A percentile compares a stretch with the other conserved stretches of the same genome.
phyloP scores from a whole-genome alignment of 2,113 vertebrate genomes.

The Paedocypris sp. region DNA sequence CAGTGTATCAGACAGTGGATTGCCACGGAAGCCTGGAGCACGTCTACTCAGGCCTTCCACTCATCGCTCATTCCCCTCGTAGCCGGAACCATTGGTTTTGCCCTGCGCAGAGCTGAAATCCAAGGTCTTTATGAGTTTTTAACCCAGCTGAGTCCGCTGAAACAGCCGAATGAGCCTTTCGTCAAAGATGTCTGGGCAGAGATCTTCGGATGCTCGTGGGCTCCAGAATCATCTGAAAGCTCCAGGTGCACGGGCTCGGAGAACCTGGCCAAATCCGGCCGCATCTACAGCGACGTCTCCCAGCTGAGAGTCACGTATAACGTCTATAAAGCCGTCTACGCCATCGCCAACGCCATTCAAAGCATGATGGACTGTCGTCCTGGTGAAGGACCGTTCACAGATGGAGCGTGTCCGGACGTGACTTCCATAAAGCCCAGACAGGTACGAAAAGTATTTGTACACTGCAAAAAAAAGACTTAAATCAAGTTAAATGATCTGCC shows the following conservation, averaged over 20 bases:
- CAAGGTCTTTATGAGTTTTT: slow-evolving; percentile 41
- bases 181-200: slow-evolving; percentile 46
- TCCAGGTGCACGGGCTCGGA: slow-evolving; percentile 41
- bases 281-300: slow-evolving; percentile 41
- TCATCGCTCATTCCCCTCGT: slow-evolving; percentile 29
- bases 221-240: not conserved
- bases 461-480: no score
- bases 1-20: slow-evolving; percentile 52
- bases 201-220: slow-evolving; percentile 47
- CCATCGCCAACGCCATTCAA: slow-evolving; percentile 47
- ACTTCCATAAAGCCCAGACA: slow-evolving; percentile 34
- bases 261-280: slow-evolving; percentile 31
- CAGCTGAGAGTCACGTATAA: slow-evolving; percentile 45
- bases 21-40: slow-evolving; percentile 47
- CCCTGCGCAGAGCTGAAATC: slow-evolving; percentile 40
- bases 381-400: slow-evolving; percentile 28
- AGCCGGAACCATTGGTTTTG: slow-evolving; percentile 49
- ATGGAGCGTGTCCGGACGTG: slow-evolving; percentile 36
- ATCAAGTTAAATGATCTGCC: no score
- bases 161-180: slow-evolving; percentile 35
- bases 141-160: slow-evolving; percentile 25
- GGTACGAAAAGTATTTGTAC: slow-evolving; percentile 34
- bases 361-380: slow-evolving; percentile 39
- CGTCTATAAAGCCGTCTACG: slow-evolving; percentile 50
- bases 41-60: slow-evolving; percentile 27